These are phyloP conservation scores for Drosophila vallismaia DNA, from an alignment of 2,888 invertebrate genomes.

Conservation along the genomic window DNA sequence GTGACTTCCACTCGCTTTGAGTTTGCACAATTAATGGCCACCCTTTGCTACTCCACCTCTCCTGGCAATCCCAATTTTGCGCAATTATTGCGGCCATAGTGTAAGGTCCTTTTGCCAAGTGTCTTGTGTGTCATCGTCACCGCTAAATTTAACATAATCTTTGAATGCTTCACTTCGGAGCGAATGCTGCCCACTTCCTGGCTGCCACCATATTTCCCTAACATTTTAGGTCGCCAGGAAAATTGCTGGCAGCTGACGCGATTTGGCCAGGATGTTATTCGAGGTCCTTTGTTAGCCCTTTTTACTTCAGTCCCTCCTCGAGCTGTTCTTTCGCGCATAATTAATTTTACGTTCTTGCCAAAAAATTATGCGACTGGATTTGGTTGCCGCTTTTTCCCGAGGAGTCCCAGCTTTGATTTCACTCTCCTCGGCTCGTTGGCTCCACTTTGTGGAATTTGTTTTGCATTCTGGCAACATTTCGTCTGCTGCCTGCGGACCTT, in stretches of 20 bases:
- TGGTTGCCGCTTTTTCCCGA: conserved; percentile 21
- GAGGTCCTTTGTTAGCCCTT: conserved; percentile 40
- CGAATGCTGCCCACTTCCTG: conserved; percentile 28
- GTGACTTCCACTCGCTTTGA: conserved; percentile 72
- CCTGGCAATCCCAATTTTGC: conserved; percentile 35
- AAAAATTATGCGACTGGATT: conserved; percentile 72
- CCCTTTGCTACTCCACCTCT: conserved; percentile 3
- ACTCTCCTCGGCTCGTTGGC: conserved; percentile 11
- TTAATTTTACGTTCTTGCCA: conserved; percentile 76
- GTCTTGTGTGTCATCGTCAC: conserved; percentile 70
- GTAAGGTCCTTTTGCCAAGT: conserved; percentile 74
- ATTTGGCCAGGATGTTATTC: conserved; percentile 32
- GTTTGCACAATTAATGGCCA: conserved; percentile 75
- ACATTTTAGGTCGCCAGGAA: conserved; percentile 46
- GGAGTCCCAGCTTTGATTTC: conserved; percentile 13
- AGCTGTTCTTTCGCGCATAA: conserved; percentile 61
- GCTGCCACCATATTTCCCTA: conserved; percentile 33
- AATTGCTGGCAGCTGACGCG: conserved; percentile 62
- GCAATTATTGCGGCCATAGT: conserved; percentile 75
- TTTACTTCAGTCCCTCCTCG: conserved; percentile 41
- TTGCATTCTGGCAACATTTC: conserved; percentile 36
- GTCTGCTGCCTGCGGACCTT: conserved; percentile 4
- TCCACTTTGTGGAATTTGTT: conserved; percentile 22
- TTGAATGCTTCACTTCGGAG: conserved; percentile 52
- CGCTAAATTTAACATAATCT: conserved; percentile 79